Base-by-base conservation (phyloP, 2,888 invertebrate species). In the Auanema sp. region DNA sequence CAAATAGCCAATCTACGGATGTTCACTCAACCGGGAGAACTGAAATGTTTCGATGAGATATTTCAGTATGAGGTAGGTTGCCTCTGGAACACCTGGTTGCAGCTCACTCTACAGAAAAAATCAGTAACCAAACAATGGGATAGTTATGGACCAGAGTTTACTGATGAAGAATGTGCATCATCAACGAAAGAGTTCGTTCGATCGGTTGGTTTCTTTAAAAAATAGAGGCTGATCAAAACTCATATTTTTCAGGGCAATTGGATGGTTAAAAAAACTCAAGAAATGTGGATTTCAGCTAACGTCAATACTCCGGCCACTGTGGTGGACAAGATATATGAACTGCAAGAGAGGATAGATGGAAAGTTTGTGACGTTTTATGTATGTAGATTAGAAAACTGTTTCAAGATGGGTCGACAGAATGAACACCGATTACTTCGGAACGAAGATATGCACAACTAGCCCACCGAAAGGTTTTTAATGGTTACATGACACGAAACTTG, bases 11-110 rank as follows among this genome's bases (percentile, higher is more conserved):
- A 58, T 12, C 23, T 72, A 24, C 41, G 60, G 42, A 33, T 33
- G 4, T 58, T 40, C n/a, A 69, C 75, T 12, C 57, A 67, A 23
- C 80, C 80, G 3, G 80, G 73, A 0, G 72, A 77, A 44, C 52
- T 72, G 33, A 73, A 72, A 50, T 65, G 64, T 50, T 80, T 75
- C 52, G 62, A 75, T 42, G 80, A 80, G 57, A 54, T 78, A 10
- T 80, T 69, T 50, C 63, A 68, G 12, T 69, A 75, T 49, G 63
- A 76, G 64, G 71, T 69, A 12, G 11, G 5, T 23, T n/a, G n/a
- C n/a, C n/a, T n/a, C n/a, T n/a, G n/a, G n/a, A n/a, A n/a, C n/a
- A n/a, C n/a, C n/a, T n/a, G n/a, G n/a, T n/a, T n/a, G n/a, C n/a
- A n/a, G n/a, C n/a, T n/a, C n/a, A n/a, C 4, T 33, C 8, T 33